These are phyloP conservation scores for Oncorhynchus mykiss DNA, from an alignment of 2,113 vertebrate genomes.

Conservation along the genomic window DNA sequence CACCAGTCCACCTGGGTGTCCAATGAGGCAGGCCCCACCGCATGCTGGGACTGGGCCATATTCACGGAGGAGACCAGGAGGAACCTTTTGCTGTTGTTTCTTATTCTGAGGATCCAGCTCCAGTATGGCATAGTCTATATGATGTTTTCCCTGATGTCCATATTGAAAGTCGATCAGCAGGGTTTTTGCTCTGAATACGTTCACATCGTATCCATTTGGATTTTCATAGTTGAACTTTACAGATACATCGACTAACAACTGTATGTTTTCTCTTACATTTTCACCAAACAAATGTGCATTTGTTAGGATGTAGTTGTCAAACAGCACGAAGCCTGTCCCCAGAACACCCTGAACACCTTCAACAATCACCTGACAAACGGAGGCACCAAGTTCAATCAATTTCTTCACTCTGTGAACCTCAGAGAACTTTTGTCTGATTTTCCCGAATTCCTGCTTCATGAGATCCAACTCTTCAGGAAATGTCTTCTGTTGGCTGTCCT, in stretches of 20 bases:
- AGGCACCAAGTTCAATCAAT: background rate
- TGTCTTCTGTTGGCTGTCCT: background rate
- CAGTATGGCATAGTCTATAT: background rate
- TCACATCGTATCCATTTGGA: background rate
- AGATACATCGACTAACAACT: background rate
- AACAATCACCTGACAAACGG: conserved; percentile 7
- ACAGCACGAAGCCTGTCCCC: conserved; percentile 16
- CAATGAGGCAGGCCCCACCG: conserved; percentile 1
- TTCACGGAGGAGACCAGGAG: background rate
- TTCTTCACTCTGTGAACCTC: conserved; percentile 6
- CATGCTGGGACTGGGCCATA: background rate
- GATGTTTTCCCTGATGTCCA: background rate
- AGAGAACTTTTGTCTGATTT: background rate
- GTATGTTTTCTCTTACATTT: background rate
- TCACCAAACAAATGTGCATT: conserved; percentile 12
- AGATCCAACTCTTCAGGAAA: background rate
- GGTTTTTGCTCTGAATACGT: background rate
- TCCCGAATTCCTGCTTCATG: conserved; percentile 8
- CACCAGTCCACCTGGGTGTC: background rate
- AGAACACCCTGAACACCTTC: background rate
- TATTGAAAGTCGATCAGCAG: background rate
- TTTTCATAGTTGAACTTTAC: background rate
- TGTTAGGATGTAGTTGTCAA: conserved; percentile 4
- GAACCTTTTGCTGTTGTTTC: background rate
- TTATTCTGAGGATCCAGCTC: background rate